Evolutionary conservation across 1,140 invertebrate genomes (phyloP).

Genomic region (Brachionus asplanchnoidis): DNA sequence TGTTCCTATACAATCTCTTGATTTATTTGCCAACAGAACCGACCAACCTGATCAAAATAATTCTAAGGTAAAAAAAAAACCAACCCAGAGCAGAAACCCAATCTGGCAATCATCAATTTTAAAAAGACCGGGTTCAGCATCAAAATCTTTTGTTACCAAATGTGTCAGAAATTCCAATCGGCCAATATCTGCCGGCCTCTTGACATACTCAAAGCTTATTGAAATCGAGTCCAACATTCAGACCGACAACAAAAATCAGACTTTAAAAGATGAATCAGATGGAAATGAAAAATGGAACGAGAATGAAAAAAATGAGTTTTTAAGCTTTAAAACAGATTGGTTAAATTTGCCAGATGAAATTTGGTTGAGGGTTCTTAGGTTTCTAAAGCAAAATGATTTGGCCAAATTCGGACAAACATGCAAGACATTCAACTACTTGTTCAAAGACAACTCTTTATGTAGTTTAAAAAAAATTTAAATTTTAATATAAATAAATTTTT

Average conservation of each 20-base stretch:
- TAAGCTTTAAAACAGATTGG: background rate
- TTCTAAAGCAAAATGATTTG: background rate
- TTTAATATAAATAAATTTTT: background rate
- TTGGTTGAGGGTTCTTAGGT: constrained; percentile 19
- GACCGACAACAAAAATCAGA: background rate
- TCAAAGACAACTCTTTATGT: constrained; percentile 32
- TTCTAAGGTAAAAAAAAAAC: background rate
- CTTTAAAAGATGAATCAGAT: background rate
- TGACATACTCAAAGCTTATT: background rate
- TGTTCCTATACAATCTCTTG: background rate
- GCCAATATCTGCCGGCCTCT: background rate
- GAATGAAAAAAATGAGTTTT: background rate
- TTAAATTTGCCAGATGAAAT: constrained; percentile 33
- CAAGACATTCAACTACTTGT: background rate
- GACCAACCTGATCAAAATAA: background rate
- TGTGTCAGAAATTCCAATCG: background rate
- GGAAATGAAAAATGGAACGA: background rate
- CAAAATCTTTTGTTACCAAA: background rate
- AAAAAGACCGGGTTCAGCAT: background rate
- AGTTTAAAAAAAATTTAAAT: background rate
- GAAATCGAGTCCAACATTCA: constrained; percentile 25
- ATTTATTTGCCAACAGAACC: background rate
- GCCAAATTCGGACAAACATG: background rate
- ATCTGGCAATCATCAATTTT: background rate
- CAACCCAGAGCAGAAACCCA: background rate